Conservation (phyloP, 35 echinoderm and acorn worm species). For the Diadema setosum region DNA sequence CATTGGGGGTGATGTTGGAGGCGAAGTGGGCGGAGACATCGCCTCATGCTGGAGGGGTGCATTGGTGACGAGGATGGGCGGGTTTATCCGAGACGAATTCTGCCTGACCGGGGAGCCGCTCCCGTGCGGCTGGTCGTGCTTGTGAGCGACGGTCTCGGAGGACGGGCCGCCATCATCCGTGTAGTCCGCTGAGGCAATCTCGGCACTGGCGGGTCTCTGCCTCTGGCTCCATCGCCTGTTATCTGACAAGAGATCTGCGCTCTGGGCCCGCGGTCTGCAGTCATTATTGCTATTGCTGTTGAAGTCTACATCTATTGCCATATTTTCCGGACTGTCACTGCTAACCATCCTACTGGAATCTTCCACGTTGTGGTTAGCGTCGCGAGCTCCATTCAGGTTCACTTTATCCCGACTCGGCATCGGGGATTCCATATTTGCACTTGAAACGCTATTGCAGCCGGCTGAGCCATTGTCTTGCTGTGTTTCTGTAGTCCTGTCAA, state of each 20-base stretch:
- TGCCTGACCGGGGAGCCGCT: background rate
- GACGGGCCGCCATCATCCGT: background rate
- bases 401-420: background rate
- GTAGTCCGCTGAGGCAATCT: conserved; percentile 34
- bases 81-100: conserved; percentile 77
- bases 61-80: conserved; percentile 29
- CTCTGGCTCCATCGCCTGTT: conserved; percentile 4
- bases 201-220: conserved; percentile 50
- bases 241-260: background rate
- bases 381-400: conserved; percentile 3
- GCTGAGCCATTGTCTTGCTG: background rate
- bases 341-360: background rate
- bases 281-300: conserved; percentile 29
- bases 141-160: background rate
- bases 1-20: conserved; percentile 33
- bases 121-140: background rate
- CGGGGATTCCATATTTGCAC: background rate
- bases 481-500: background rate
- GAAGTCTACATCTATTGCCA: conserved; percentile 29
- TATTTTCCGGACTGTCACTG: background rate
- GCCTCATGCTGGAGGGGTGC: conserved; percentile 30
- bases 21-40: conserved; percentile 65
- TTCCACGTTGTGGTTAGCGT: conserved; percentile 11
- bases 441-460: background rate
- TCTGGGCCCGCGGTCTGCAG: conserved; percentile 14